Evolutionary conservation across 1,140 invertebrate species (phyloP), one percentile per base, ranked within the genome.

Genomic region (Archegozetes longisetosus): DNA sequence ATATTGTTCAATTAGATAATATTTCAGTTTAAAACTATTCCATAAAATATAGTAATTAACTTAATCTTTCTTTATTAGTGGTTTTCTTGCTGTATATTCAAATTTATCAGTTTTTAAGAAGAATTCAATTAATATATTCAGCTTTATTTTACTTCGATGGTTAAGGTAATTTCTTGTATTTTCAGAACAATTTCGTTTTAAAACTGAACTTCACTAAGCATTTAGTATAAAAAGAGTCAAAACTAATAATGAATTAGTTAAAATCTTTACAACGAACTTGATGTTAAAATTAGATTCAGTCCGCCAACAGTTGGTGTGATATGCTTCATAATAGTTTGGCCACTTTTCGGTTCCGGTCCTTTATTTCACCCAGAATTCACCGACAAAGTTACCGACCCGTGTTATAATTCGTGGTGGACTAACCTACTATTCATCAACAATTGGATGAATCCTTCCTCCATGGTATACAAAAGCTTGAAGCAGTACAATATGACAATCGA

Each of bases 71-170:
- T 47, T 47, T 47, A 47, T n/a, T 1, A 55, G 54, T 25, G 54
- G 54, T 32, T 3, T 28, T 20, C 54, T 55, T 22, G 32, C 54
- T 28, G 24, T 55, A 1, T 55, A 29, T 25, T 28, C 54, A 17
- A 48, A 29, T 28, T 47, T 55, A 28, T 13, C 47, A 4, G 24
- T 24, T 47, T 28, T 40, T 2, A 2, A 28, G 54, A 55, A 55
- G 12, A 24, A 17, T 55, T 28, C 12, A 32, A 55, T 55, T 24
- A 48, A 55, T 32, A 20, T 55, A 23, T 55, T 32, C 3, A 55
- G 12, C 23, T 55, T 29, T 47, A 55, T 55, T 14, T 47, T 26
- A 23, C 54, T 55, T 32, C 54, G 54, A 14, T 55, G 54, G 54
- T n/a, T 2, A 17, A 26, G 54, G 54, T 55, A 55, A 14, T 2